Conservation (phyloP, 2,797 vertebrate genomes). For the Dendrocincla tyrannina region DNA sequence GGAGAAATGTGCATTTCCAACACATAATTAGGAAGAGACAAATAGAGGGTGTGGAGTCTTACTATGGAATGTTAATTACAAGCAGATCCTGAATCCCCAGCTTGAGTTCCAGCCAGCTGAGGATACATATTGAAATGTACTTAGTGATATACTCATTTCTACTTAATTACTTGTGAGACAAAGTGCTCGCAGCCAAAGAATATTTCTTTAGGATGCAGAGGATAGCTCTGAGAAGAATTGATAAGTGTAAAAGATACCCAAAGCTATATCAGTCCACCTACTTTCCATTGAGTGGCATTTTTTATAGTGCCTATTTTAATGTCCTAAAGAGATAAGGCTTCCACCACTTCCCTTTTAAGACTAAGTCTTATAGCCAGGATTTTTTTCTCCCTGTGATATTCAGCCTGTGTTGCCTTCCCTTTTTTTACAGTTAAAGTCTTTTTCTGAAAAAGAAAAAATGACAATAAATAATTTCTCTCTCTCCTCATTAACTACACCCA, state of each 20-base stretch:
- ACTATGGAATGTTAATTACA: slow-evolving; percentile 71
- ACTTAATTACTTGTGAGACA: slow-evolving; percentile 47
- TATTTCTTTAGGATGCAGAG: slow-evolving; percentile 45
- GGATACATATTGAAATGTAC: slow-evolving; percentile 59
- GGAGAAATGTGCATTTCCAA: slow-evolving; percentile 59
- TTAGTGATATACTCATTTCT: slow-evolving; percentile 40
- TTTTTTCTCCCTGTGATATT: background rate
- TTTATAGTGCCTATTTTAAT: slow-evolving; percentile 2
- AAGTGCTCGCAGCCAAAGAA: background rate
- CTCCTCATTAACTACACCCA: background rate
- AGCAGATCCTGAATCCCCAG: slow-evolving; percentile 60
- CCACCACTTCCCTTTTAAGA: slow-evolving; percentile 1
- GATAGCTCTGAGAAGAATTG: background rate
- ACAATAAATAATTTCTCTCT: background rate
- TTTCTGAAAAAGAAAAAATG: background rate
- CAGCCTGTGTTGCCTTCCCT: background rate
- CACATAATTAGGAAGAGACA: slow-evolving; percentile 62
- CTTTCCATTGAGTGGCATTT: background rate
- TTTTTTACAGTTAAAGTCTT: background rate
- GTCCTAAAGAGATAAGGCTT: background rate
- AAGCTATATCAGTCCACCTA: background rate
- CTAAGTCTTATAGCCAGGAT: background rate
- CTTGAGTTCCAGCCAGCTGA: slow-evolving; percentile 59
- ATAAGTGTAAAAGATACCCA: slow-evolving; percentile 4
- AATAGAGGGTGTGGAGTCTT: slow-evolving; percentile 64